Evolutionary conservation across 2,113 vertebrate species (phyloP), one percentile per base, ranked within the genome.

Genomic region (Syrrhaptes paradoxus): DNA sequence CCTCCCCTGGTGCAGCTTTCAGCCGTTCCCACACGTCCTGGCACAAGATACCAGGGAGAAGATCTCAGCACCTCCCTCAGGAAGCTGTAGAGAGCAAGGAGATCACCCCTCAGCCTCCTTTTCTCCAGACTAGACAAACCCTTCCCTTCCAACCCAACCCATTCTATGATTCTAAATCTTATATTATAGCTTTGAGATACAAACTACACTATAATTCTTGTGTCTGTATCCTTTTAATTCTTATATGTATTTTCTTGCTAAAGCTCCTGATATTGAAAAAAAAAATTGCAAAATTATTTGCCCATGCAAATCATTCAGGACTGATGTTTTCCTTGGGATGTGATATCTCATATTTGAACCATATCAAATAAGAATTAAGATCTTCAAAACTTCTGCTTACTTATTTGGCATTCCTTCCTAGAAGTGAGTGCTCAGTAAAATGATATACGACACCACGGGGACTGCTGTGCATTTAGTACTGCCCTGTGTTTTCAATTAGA

Each of bases 371-470:
- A 80, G 43, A 92, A 59, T 45, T 22, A 58, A 72, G 38, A 7
- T 36, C 21, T 58, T 63, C 4, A 32, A 49, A 62, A 5, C 9
- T 80, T 67, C 18, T 76, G 7, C 48, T 85, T 5, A 2, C 5
- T 66, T 80, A 13, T 54, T 83, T 84, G n/a, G 2, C 28, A 17
- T 48, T 89, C 10, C 10, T 79, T 67, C 52, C 17, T 43, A 66
- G 72, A 62, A 66, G 2, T 0, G 1, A 72, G 5, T 34, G 21
- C 15, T 79, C 1, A 1, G 7, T 34, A 19, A 79, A 83, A 13
- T 43, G 41, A 16, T 13, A 9, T 32, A 20, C n/a, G 63, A 16
- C 13, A 13, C 21, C 13, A 46, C 12, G 21, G 57, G 3, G 17
- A 49, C 10, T 55, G 28, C 10, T 10, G 31, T 84, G 28, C 18